Percentiles rank a stretch among this genome's conserved stretches.
These are phyloP conservation scores for Ochropleura plecta DNA, from an alignment of 2,888 invertebrate species.

Conservation along the genomic window DNA sequence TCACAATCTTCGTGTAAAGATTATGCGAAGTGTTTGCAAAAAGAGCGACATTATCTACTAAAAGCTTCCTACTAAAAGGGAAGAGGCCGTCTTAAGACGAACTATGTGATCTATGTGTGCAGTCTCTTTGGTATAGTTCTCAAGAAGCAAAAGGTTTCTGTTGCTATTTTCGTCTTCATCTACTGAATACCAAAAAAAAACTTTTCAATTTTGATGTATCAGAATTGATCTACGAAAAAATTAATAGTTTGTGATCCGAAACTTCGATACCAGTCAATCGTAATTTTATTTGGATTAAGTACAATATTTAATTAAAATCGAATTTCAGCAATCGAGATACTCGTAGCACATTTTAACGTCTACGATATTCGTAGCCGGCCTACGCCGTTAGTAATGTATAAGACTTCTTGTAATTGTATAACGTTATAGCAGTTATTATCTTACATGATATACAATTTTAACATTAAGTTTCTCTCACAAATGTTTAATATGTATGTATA, in stretches of 20 bases:
- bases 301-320: neutral
- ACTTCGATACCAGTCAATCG: conserved; percentile 2
- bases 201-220: neutral
- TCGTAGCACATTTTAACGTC: conserved; percentile 5
- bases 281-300: neutral
- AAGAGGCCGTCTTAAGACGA: conserved; percentile 14
- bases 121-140: conserved; percentile 24
- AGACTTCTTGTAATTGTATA: neutral
- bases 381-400: neutral
- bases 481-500: too few species aligned
- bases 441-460: neutral
- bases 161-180: neutral
- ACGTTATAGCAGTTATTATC: neutral
- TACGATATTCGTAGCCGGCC: conserved; percentile 31
- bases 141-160: neutral
- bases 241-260: neutral
- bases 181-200: neutral
- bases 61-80: conserved; percentile 19
- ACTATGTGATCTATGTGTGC: conserved; percentile 3
- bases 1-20: neutral
- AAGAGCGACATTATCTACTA: neutral
- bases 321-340: neutral
- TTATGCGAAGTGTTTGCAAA: conserved; percentile 4
- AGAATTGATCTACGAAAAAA: neutral
- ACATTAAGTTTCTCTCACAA: neutral